Percentiles rank a stretch among this genome's conserved stretches.
Evolutionary conservation across 2,797 vertebrate genomes (phyloP).

Genomic region (Etheostoma nigrum): DNA sequence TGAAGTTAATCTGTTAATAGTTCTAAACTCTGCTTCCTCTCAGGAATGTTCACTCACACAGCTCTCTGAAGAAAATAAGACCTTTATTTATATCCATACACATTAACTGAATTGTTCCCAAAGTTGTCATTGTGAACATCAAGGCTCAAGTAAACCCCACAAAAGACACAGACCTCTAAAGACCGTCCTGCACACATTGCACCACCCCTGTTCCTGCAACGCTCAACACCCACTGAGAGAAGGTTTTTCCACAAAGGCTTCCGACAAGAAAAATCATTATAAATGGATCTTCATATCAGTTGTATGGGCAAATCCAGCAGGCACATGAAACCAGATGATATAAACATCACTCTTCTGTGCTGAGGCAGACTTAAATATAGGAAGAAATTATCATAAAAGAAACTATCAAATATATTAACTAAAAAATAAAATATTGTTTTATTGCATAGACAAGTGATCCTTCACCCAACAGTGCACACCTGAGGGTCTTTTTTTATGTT

Average conservation of each 20-base stretch:
- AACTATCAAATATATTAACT: slow-evolving; percentile 50
- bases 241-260: slow-evolving; percentile 56
- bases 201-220: slow-evolving; percentile 38
- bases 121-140: slow-evolving; percentile 47
- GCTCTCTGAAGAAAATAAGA: slow-evolving; percentile 37
- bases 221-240: slow-evolving; percentile 29
- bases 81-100: slow-evolving; percentile 24
- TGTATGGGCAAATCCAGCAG: slow-evolving; percentile 73
- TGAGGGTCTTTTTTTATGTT: slow-evolving; percentile 43
- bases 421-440: slow-evolving; percentile 46
- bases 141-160: slow-evolving; percentile 45
- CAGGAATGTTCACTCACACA: slow-evolving; percentile 13
- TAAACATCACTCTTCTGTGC: slow-evolving; percentile 63
- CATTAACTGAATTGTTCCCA: slow-evolving; percentile 17
- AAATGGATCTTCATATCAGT: slow-evolving; percentile 63
- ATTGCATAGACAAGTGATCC: slow-evolving; percentile 77
- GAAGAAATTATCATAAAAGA: slow-evolving; percentile 32
- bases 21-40: slow-evolving; percentile 37
- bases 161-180: slow-evolving; percentile 19
- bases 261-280: slow-evolving; percentile 33
- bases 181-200: slow-evolving; percentile 42
- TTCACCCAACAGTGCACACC: slow-evolving; percentile 34
- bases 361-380: slow-evolving; percentile 58
- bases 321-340: slow-evolving; percentile 77
- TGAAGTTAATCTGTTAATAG: slow-evolving; percentile 23